Percentiles rank a stretch among this genome's conserved stretches.
phyloP scores from a whole-genome alignment of 2,113 vertebrate species.

The Hippocampus zosterae region DNA sequence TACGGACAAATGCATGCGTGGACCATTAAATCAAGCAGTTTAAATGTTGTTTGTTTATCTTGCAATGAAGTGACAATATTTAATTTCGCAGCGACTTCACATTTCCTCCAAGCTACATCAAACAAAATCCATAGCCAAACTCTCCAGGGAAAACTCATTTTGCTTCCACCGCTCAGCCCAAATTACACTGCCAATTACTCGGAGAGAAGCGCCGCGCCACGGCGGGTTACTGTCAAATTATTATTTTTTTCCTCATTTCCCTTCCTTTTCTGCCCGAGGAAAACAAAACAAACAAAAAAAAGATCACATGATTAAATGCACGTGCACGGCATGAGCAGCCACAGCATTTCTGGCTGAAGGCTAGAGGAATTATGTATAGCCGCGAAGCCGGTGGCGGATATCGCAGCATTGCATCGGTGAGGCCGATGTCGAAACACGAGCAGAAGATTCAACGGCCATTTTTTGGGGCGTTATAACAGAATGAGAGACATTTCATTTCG shows the following conservation, averaged over 20 bases:
- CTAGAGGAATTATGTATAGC: background rate
- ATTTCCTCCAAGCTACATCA: conserved; percentile 34
- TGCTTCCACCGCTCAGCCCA: conserved; percentile 35
- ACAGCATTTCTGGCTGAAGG: conserved; percentile 16
- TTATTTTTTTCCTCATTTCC: conserved; percentile 46
- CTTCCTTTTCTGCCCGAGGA: conserved; percentile 14
- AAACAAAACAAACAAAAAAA: conserved; percentile 2
- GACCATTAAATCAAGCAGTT: background rate
- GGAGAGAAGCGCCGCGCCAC: conserved; percentile 42
- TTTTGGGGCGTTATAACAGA: background rate
- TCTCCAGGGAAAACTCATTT: conserved; percentile 53
- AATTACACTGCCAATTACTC: conserved; percentile 49
- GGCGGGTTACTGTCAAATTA: conserved; percentile 40
- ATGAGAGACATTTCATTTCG: conserved; percentile 11
- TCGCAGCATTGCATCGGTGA: background rate
- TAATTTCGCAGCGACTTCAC: background rate
- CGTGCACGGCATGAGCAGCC: conserved; percentile 1
- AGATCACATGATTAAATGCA: conserved; percentile 12
- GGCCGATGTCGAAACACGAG: no score
- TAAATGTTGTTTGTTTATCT: background rate
- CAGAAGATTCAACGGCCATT: no score
- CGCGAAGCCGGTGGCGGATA: background rate
- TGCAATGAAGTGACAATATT: conserved; percentile 1
- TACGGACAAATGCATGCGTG: no score
- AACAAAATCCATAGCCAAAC: conserved; percentile 23